Base-by-base conservation (phyloP, 2,797 vertebrate species). In the Mycteria americana region DNA sequence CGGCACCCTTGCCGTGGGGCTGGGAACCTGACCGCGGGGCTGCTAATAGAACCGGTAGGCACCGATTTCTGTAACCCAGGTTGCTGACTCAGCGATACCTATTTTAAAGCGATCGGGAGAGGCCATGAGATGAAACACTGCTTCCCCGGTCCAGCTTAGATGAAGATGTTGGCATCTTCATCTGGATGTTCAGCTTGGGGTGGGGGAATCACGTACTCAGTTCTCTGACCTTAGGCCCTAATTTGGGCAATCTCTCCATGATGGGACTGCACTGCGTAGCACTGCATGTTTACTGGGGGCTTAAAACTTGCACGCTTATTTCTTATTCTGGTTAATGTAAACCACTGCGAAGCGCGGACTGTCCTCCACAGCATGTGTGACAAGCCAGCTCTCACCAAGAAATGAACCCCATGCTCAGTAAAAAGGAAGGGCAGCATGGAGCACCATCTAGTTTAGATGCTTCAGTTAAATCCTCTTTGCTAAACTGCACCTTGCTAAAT, bases 11-110 rank as follows among this genome's bases (percentile, higher is more conserved):
- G 3, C 22, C 1, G 0, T 18, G 41, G 21, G 18, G 6, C 16
- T 69, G 37, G 53, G 37, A 90, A 73, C 37, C 21, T 13, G 4
- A 5, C 28, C 3, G 0, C 5, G 3, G 25, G 31, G 15, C 27
- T 73, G 35, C 83, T 72, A 95, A 96, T 96, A 96, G 93, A 96
- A 56, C 9, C 0, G 2, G 39, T 63, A 88, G 43, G 56, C 31
- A 67, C 19, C 4, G 2, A 33, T 31, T 45, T 50, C 50, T 60
- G 45, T 56, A 64, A 35, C 19, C 13, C 69, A 60, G 53, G 17
- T 25, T 31, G 33, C 73, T 63, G 37, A 45, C 22, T 59, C 53
- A 39, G 62, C 57, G 7, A 4, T 13, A 9, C 11, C n/a, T 54
- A 6, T 64, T 59, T 50, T 63, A 50, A 33, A 80, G n/a, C 3